phyloP scores from a whole-genome alignment of 2,797 vertebrate genomes.

The Neopelma chrysocephalum region DNA sequence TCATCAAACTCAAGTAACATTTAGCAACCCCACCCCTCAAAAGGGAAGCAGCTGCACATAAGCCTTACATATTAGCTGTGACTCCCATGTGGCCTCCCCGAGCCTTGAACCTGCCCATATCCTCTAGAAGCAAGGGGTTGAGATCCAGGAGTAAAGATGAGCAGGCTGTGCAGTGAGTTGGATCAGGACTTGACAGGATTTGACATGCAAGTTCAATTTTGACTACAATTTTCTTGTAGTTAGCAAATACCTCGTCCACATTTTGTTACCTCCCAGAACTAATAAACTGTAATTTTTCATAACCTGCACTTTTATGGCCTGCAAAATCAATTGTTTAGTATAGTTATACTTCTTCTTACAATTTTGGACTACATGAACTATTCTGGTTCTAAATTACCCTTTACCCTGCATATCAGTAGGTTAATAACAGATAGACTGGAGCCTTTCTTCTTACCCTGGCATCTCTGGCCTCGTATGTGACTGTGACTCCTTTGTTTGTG shows the following conservation, averaged over 20 bases:
- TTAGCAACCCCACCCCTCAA: not conserved
- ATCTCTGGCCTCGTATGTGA: fast-evolving
- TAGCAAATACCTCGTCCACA: not conserved
- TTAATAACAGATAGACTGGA: not conserved
- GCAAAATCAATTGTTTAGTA: not conserved
- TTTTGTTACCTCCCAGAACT: not conserved
- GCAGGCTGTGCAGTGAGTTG: not conserved
- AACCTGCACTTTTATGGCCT: not conserved
- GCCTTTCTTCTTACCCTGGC: not conserved
- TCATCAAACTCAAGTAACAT: not conserved
- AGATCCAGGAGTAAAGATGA: not conserved
- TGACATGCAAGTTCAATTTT: not conserved
- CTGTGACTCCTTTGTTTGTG: not conserved
- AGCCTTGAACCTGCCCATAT: too few relatives aligned
- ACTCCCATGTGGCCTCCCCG: not conserved
- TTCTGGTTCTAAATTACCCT: not conserved
- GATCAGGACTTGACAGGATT: not conserved
- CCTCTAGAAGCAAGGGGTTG: not conserved
- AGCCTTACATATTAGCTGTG: not conserved
- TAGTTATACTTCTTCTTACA: not conserved
- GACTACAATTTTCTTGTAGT: not conserved
- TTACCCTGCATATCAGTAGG: not conserved
- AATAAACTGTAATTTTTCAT: not conserved
- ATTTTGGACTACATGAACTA: not conserved
- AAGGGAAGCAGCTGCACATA: not conserved